Evolutionary conservation across 1,140 invertebrate species (phyloP), one percentile per base, ranked within the genome.

Genomic region (Apis laboriosa): DNA sequence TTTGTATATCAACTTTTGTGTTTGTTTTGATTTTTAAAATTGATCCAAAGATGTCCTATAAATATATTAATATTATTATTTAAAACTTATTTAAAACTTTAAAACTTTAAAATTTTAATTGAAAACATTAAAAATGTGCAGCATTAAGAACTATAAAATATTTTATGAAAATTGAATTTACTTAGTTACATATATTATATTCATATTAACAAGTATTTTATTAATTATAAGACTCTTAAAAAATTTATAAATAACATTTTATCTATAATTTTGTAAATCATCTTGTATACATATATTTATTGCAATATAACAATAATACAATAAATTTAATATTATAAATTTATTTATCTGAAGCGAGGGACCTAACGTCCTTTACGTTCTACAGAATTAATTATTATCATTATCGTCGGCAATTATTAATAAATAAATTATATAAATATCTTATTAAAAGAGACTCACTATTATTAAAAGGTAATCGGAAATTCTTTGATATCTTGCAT

Each of bases 271-370:
- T 78, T 83, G 58, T 83, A 83, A 83, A 83, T 53, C 67, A 58
- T 83, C 67, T 78, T 78, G 67, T 83, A 78, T 83, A 83, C 67
- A 78, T 78, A 83, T 78, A 77, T 83, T 83, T 83, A 78, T 83
- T 71, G 81, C 76, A 83, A 83, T 83, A 71, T 83, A 83, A 83
- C 81, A 83, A 83, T 83, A 71, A 67, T 78, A 83, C 75, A 83
- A 77, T 78, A 78, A 72, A 83, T 83, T 83, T 60, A 72, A 83
- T 63, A 60, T 78, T 78, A 67, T 77, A 83, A 78, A 70, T 78
- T 78, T 77, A 83, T 78, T 63, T 77, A 83, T 78, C 58, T 43
- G 74, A 82, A 82, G 80, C 74, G 55, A 19, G 43, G 71, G 80
- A 82, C 74, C 74, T 83, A 83, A 34, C 19, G 75, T 77, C 75